Base-by-base conservation (phyloP, 1,140 invertebrate genomes). In the Helicoverpa armigera region DNA sequence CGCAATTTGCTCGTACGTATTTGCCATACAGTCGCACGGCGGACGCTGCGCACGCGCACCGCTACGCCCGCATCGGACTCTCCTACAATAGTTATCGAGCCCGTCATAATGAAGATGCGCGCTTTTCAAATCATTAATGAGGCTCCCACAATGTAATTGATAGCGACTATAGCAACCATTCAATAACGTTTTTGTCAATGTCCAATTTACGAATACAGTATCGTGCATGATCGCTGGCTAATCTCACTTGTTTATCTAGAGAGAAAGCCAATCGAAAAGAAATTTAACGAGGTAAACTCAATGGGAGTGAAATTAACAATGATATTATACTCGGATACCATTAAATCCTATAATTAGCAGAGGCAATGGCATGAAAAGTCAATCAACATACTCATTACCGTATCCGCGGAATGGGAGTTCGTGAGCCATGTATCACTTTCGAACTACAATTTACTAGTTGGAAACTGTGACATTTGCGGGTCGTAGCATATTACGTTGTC, bases 111-210 rank as follows among this genome's bases (percentile, higher is more conserved):
- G 89, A 90, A 93, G 88, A 92, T 88, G 89, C 85, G 90, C 88
- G 84, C 91, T 92, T 92, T 93, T 93, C 90, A 92, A 90, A 88
- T 85, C 87, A 89, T 90, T 93, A 90, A 93, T 91, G 89, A 92
- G 90, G 81, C 85, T 89, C 86, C 84, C 85, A 90, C 87, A 89
- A 91, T 85, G 84, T 89, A 89, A 92, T 90, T 89, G 88, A 92
- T 91, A 87, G 83, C 67, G 74, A 86, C 80, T 77, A 50, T 69
- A 50, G 43, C 65, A 16, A 69, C 65, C 65, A 85, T 85, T 87
- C 82, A 86, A 87, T 89, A 76, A 82, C 79, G 83, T 81, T 88
- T 86, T 88, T 89, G 86, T 90, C 84, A 88, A 87, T 88, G 88
- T 85, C 85, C 86, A 87, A 89, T 91, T 85, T 89, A 86, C 83